Conservation (phyloP, 2,113 vertebrate species). For the Pyrgilauda ruficollis region DNA sequence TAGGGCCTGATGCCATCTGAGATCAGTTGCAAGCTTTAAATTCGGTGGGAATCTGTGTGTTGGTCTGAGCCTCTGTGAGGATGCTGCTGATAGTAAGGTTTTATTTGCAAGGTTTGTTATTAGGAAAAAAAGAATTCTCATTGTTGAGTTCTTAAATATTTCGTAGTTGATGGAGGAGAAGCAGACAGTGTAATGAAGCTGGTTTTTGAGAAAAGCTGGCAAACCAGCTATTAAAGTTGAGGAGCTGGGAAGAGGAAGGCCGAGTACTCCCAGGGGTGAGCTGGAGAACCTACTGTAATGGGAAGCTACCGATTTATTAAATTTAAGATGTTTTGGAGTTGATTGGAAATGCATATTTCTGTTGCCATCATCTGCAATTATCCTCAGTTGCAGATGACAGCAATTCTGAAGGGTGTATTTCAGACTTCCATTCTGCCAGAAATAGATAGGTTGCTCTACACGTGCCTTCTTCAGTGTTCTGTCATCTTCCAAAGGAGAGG, state of each 20-base stretch:
- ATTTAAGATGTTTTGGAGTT: background rate
- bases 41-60: background rate
- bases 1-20: background rate
- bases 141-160: background rate
- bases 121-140: background rate
- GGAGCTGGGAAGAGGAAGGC: background rate
- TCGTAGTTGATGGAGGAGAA: background rate
- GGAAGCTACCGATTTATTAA: background rate
- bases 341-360: background rate
- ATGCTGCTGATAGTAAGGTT: background rate
- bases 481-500: background rate
- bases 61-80: background rate
- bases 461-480: background rate
- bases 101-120: background rate
- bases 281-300: background rate
- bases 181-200: background rate
- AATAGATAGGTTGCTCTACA: background rate
- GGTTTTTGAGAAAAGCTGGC: background rate
- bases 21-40: background rate
- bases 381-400: background rate
- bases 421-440: background rate
- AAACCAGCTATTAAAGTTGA: background rate
- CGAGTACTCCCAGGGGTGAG: background rate
- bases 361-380: background rate
- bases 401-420: background rate